A percentile compares a stretch with the other conserved stretches of the same genome.
phyloP scores from a whole-genome alignment of 2,797 vertebrate species.

The Malacoctenus gilli region DNA sequence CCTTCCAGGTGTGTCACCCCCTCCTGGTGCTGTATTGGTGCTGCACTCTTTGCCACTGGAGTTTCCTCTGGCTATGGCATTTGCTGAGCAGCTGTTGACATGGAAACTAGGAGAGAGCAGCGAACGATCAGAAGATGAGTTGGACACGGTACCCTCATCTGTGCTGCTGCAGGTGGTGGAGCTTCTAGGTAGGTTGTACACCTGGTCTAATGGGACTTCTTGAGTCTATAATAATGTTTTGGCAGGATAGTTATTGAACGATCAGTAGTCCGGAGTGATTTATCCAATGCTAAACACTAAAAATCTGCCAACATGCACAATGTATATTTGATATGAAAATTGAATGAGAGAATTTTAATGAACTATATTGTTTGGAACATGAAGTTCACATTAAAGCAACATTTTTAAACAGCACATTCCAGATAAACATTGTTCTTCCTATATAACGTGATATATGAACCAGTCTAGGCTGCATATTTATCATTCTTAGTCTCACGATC shows the following conservation, averaged over 20 bases:
- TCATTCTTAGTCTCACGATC: not conserved
- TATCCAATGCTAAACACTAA: too few relatives aligned
- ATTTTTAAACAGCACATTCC: too few relatives aligned
- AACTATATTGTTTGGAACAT: too few relatives aligned
- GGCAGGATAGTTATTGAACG: too few relatives aligned
- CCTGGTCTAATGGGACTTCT: not conserved
- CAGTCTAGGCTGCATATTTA: not conserved
- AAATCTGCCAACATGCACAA: too few relatives aligned
- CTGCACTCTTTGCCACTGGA: conserved; percentile 96
- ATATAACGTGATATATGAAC: not conserved
- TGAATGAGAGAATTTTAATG: too few relatives aligned
- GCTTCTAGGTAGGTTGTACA: conserved; percentile 86
- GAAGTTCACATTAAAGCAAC: too few relatives aligned
- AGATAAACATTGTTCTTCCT: too few relatives aligned
- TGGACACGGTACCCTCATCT: conserved; percentile 90
- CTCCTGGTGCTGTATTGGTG: conserved; percentile 92
- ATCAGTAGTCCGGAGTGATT: not conserved
- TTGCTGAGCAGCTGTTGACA: conserved; percentile 93
- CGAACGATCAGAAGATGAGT: conserved; percentile 89
- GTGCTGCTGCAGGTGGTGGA: conserved; percentile 95
- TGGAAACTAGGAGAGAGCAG: conserved; percentile 88
- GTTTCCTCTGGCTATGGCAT: conserved; percentile 95
- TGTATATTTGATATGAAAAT: too few relatives aligned
- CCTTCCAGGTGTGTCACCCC: conserved; percentile 90
- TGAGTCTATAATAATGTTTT: not conserved